Percentiles rank a stretch among this genome's conserved stretches.
Conservation (phyloP, 2,797 vertebrate species). For the Mergus octosetaceus region DNA sequence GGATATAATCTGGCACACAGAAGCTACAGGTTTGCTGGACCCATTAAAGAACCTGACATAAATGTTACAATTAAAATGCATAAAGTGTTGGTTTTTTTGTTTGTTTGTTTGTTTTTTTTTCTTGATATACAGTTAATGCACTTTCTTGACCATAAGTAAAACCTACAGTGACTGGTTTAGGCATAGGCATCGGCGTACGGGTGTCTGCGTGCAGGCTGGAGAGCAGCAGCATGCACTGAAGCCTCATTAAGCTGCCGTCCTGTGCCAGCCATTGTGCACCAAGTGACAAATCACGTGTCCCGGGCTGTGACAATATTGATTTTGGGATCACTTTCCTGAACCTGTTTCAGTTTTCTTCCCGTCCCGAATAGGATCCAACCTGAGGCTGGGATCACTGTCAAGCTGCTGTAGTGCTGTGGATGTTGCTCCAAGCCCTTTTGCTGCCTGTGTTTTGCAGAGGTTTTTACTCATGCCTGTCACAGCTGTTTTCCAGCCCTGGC, state of each 20-base stretch:
- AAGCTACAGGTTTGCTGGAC: background rate
- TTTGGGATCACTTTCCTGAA: slow-evolving; percentile 13
- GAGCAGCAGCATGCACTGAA: accelerated
- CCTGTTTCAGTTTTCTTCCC: slow-evolving; percentile 22
- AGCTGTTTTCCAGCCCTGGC: background rate
- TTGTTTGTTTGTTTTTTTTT: background rate
- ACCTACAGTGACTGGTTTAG: background rate
- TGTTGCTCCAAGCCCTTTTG: background rate
- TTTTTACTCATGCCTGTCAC: background rate
- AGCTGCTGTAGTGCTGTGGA: background rate
- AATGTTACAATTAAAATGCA: background rate
- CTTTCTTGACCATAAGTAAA: background rate
- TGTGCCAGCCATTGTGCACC: slow-evolving; percentile 53
- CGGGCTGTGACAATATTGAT: slow-evolving; percentile 57
- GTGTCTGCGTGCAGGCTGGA: background rate
- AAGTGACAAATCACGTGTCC: background rate
- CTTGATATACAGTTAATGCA: background rate
- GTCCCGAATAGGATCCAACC: slow-evolving; percentile 1
- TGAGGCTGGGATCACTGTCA: background rate
- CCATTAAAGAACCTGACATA: background rate
- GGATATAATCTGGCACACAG: background rate
- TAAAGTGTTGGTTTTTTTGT: background rate
- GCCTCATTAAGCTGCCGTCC: background rate
- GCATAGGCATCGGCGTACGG: background rate
- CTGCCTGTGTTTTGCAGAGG: background rate